Percentiles rank a stretch among this genome's conserved stretches.
Evolutionary conservation across 1,140 invertebrate genomes (phyloP).

Genomic region (Eriosoma lanigerum): DNA sequence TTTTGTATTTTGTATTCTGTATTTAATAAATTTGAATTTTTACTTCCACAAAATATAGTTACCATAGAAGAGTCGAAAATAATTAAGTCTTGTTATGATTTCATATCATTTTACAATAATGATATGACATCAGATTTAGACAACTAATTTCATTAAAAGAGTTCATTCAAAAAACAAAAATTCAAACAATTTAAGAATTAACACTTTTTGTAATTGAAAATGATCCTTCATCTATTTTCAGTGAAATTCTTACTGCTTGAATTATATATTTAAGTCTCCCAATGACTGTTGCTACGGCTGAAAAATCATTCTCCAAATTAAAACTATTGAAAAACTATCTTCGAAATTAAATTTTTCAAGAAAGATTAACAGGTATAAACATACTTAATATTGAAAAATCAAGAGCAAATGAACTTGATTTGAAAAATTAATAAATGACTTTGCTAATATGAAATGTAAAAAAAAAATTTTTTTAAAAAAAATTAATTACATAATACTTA

Average conservation of each 20-base stretch:
- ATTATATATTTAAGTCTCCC: background rate
- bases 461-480: too few relatives aligned
- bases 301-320: background rate
- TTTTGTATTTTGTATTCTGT: too few relatives aligned
- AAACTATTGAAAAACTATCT: background rate
- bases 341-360: background rate
- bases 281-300: background rate
- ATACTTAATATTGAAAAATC: background rate
- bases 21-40: background rate
- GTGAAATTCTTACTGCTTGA: background rate
- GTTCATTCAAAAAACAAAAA: background rate
- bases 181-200: background rate
- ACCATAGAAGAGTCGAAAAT: background rate
- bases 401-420: background rate
- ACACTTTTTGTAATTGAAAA: background rate
- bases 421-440: background rate
- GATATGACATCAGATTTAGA: background rate
- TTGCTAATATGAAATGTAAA: background rate
- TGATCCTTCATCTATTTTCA: background rate
- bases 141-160: conserved; percentile 20
- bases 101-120: background rate
- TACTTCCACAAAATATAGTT: background rate
- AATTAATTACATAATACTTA: too few relatives aligned
- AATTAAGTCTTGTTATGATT: background rate
- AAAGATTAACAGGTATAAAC: background rate